A percentile compares a stretch with the other conserved stretches of the same genome.
phyloP scores from a whole-genome alignment of 2,888 invertebrate genomes.

The Nephrotoma flavescens region DNA sequence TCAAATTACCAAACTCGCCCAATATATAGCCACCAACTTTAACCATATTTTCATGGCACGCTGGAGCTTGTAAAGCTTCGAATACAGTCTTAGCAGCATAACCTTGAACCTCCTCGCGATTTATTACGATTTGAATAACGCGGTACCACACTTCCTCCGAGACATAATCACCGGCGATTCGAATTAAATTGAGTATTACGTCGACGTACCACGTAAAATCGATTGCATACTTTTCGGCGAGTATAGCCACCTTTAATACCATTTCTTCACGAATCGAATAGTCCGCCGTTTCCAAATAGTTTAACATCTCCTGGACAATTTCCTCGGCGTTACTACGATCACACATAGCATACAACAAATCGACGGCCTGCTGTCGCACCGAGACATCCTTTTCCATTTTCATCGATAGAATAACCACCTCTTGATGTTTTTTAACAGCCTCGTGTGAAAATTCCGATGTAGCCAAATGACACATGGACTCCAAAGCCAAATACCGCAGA shows the following conservation, averaged over 20 bases:
- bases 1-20: conserved; percentile 98
- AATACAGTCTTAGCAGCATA: conserved; percentile 99
- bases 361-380: conserved; percentile 94
- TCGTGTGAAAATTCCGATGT: conserved; percentile 99
- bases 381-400: conserved; percentile 99
- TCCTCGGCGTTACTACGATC: conserved; percentile 98
- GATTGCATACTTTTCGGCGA: conserved; percentile 98
- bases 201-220: conserved; percentile 98
- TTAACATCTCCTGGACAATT: conserved; percentile 98
- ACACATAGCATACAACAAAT: conserved; percentile 98
- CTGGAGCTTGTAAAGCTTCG: conserved; percentile 96
- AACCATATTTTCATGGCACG: conserved; percentile 99
- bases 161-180: conserved; percentile 99
- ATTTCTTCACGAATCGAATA: conserved; percentile 99
- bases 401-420: conserved; percentile 96
- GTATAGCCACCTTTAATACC: conserved; percentile 98
- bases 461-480: conserved; percentile 98
- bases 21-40: conserved; percentile 99
- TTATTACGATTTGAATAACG: conserved; percentile 98
- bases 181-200: conserved; percentile 94
- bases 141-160: conserved; percentile 99
- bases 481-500: conserved; percentile 90
- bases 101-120: conserved; percentile 98
- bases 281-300: conserved; percentile 97
- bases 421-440: conserved; percentile 99